Base-by-base conservation (phyloP, 1,140 invertebrate species). In the Ditylenchus dipsaci region DNA sequence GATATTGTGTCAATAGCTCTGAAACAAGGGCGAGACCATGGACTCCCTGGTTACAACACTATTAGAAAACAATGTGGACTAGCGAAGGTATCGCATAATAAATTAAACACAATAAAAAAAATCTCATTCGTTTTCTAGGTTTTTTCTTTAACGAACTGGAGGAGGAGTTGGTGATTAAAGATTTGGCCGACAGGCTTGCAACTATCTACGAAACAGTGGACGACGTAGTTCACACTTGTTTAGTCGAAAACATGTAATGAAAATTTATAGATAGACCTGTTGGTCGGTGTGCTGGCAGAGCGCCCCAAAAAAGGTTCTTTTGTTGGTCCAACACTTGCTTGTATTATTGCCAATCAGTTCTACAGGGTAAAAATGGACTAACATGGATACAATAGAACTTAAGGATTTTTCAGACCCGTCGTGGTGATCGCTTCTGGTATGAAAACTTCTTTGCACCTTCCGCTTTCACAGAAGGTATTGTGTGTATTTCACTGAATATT, bases 291-390 rank as follows among this genome's bases (percentile, higher is more conserved):
- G 30, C 88, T 91, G 83, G 87, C 89, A 0, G 91, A 93, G 80
- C 81, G 77, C 0, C 89, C 90, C 78, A 82, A 92, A 0, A 72
- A 76, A 23, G 84, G 84, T 17, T 81, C 83, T 0, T 53, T 83
- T 3, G 87, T 94, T 17, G 91, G 91, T 11, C 90, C 90, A 1
- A 92, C 90, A 0, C 90, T 92, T 76, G 88, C 87, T 13, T 93
- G 90, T 75, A 87, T 93, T 26, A 87, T 95, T n/a, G 88, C 87
- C 5, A 90, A 90, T 77, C 91, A 94, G 83, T 91, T 95, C 83
- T 62, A 78, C 63, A 62, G 23, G 69, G 76, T 77, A 53, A 38
- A 5, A 38, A 11, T 38, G 3, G 11, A 11, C 15, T 53, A 7
- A 53, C 15, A 15, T 21, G 3, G 23, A 53, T 7, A 7, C 3